Conservation (phyloP, 92 coral and sea anemone genomes). For the Parazoanthus swiftii region DNA sequence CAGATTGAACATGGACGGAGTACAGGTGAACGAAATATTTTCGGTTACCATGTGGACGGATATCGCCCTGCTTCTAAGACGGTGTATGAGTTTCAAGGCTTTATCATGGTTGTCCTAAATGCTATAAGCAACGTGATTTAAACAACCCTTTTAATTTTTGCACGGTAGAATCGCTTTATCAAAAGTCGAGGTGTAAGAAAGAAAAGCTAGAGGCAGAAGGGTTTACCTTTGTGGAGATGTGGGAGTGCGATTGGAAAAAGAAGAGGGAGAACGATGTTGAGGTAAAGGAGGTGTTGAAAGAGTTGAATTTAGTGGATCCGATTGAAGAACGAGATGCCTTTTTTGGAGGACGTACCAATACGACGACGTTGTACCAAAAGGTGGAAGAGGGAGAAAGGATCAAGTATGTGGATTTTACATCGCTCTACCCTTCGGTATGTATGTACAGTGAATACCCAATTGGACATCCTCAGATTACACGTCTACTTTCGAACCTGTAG, state of each 20-base stretch:
- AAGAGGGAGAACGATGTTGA: neutral
- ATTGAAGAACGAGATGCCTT: neutral
- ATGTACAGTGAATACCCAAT: neutral
- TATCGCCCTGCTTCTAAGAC: neutral
- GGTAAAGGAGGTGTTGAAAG: no score
- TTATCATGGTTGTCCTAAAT: conserved; percentile 2
- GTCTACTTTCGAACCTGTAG: neutral
- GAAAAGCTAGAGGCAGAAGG: neutral
- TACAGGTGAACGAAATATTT: neutral
- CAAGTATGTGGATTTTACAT: conserved; percentile 1
- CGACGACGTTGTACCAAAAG: neutral
- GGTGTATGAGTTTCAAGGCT: conserved; percentile 6
- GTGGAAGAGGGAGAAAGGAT: neutral
- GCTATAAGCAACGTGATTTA: conserved; percentile 1
- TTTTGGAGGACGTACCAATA: neutral
- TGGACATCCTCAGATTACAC: conserved; percentile 35
- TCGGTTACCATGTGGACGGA: conserved; percentile 12
- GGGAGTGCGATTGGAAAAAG: neutral
- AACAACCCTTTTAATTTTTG: neutral
- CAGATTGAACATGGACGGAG: neutral
- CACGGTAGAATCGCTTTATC: neutral
- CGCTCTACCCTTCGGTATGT: neutral
- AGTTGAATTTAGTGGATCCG: no score
- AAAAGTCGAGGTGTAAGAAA: neutral
- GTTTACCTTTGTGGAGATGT: neutral